These are phyloP conservation scores for Sander vitreus DNA, from an alignment of 2,113 vertebrate species.

Conservation along the genomic window DNA sequence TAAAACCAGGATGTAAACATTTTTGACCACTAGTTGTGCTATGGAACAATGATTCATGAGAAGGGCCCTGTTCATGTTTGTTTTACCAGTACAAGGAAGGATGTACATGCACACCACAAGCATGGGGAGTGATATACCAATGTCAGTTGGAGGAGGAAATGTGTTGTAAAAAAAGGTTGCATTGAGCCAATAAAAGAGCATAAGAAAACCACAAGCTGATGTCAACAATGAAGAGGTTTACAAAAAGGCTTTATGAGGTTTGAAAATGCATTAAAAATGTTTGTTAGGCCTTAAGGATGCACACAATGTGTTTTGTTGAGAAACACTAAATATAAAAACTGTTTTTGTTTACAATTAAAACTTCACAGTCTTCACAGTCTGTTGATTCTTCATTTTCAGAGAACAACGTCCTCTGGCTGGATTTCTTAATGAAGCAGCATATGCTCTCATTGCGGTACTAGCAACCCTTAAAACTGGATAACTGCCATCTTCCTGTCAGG, in stretches of 20 bases:
- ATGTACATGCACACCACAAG: neutral
- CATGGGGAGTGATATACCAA: neutral
- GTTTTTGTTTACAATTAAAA: constrained; percentile 37
- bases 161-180: constrained; percentile 3
- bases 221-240: neutral
- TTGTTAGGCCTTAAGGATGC: constrained; percentile 30
- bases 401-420: constrained; percentile 53
- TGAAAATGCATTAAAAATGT: constrained; percentile 28
- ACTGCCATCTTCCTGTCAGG: constrained; percentile 42
- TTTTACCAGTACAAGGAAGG: neutral
- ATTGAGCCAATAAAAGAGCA: neutral
- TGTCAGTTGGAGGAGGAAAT: neutral
- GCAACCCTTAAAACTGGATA: constrained; percentile 10
- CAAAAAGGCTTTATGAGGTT: constrained; percentile 13
- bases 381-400: constrained; percentile 37
- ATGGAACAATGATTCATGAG: neutral
- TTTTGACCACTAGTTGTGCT: neutral
- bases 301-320: neutral
- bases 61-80: neutral
- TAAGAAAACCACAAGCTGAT: constrained; percentile 9
- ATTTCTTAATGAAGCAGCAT: constrained; percentile 65
- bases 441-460: constrained; percentile 45
- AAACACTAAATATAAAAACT: constrained; percentile 23
- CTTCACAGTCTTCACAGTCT: constrained; percentile 36
- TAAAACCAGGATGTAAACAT: neutral